phyloP scores from a whole-genome alignment of 2,797 vertebrate species.

The Taeniopygia guttata region DNA sequence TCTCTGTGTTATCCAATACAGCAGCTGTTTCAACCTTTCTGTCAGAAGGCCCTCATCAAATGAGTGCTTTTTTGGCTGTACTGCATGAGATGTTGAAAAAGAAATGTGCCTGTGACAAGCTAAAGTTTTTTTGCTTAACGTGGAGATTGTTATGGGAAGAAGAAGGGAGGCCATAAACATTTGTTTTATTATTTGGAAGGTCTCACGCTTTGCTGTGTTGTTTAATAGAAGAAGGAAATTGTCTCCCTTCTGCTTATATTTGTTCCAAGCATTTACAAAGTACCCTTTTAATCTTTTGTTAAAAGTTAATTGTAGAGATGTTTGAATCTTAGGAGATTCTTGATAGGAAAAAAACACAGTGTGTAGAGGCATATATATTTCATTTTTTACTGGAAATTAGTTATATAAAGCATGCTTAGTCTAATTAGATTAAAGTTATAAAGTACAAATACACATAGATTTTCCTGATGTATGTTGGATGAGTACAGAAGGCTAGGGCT shows the following conservation, averaged over 20 bases:
- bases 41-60: neutral
- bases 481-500: neutral
- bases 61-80: neutral
- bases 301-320: conserved; percentile 9
- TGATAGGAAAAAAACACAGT: neutral
- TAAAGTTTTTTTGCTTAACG: neutral
- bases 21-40: neutral
- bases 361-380: conserved; percentile 26
- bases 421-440: neutral
- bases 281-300: conserved; percentile 63
- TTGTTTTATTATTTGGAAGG: conserved; percentile 55
- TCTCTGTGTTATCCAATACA: neutral
- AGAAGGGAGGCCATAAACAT: conserved; percentile 23
- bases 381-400: conserved; percentile 55
- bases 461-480: neutral
- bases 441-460: neutral
- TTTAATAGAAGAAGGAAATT: conserved; percentile 69
- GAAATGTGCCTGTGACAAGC: neutral
- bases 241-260: conserved; percentile 57
- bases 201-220: conserved; percentile 11
- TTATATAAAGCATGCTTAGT: conserved; percentile 41
- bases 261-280: conserved; percentile 58
- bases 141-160: conserved; percentile 8
- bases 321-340: conserved; percentile 40
- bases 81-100: neutral